Evolutionary conservation across 1,140 invertebrate genomes (phyloP), one percentile per base, ranked within the genome.

Genomic region (Thaumatotibia leucotreta): DNA sequence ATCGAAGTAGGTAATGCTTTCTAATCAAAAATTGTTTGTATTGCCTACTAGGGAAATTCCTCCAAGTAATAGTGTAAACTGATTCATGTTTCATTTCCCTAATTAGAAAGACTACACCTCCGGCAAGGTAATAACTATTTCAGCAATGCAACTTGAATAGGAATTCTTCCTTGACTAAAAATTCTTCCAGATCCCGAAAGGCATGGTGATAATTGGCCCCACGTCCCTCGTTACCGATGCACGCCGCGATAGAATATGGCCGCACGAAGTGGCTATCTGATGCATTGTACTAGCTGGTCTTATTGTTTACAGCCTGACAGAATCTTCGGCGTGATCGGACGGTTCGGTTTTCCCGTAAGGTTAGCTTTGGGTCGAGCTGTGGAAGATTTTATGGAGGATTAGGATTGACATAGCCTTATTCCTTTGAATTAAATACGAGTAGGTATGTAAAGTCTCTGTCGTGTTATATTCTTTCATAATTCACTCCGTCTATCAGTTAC

Each of bases 121-220:
- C 49, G n/a, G n/a, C 4, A 6, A 39, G 14, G 35, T 11, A 11
- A 14, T n/a, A 39, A 39, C 11, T 39, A 39, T 39, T 39, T 39
- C 3, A 39, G 35, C n/a, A 39, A 0, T n/a, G n/a, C n/a, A n/a
- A 14, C n/a, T 2, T 4, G 14, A 39, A 39, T 39, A 14, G 14
- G 35, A 39, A 39, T 9, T 11, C 49, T 24, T 23, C 50, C 50
- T 54, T 23, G 6, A 54, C n/a, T n/a, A n/a, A n/a, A 58, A 58
- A 11, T 8, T 17, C 23, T 58, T 14, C 23, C 52, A 58, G 2
- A 24, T 29, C 52, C 20, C 23, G 39, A n/a, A 22, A 58, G n/a
- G n/a, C n/a, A n/a, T n/a, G n/a, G 52, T 58, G 50, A 54, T 54
- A 58, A 58, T 58, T 58, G 52, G 52, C 4, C 11, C 52, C 52